Percentiles rank a stretch among this genome's conserved stretches.
These are phyloP conservation scores for Phortica magna DNA, from an alignment of 2,888 invertebrate genomes.

Conservation along the genomic window DNA sequence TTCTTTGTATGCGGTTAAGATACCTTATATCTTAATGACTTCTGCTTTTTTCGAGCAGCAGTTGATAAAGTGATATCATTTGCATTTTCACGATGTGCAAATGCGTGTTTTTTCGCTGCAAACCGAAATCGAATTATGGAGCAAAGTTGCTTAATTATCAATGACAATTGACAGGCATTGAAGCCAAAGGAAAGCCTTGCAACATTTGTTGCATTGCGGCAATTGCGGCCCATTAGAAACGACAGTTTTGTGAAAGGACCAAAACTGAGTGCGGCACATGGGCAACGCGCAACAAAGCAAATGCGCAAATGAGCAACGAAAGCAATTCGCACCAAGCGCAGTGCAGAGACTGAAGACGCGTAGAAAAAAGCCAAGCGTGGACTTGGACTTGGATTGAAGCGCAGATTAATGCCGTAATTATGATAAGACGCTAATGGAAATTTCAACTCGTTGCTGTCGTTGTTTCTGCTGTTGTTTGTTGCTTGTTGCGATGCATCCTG, in stretches of 20 bases:
- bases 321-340: background rate
- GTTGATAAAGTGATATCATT: no score
- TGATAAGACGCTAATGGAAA: conserved; percentile 71
- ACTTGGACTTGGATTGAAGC: conserved; percentile 51
- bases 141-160: background rate
- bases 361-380: conserved; percentile 30
- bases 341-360: background rate
- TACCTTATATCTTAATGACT: no score
- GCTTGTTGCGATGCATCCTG: background rate
- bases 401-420: conserved; percentile 70
- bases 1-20: no score
- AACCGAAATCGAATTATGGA: background rate
- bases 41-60: no score
- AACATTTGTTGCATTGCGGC: no score
- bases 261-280: background rate
- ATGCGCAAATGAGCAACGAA: background rate
- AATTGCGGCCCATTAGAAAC: background rate
- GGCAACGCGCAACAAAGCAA: background rate
- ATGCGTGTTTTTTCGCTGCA: background rate
- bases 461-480: conserved; percentile 1
- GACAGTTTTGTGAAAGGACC: background rate
- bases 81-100: no score
- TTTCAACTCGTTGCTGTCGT: conserved; percentile 56
- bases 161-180: background rate
- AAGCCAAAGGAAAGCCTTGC: background rate